Conservation (phyloP, 2,797 vertebrate species). For the Pseudomugil gertrudae region DNA sequence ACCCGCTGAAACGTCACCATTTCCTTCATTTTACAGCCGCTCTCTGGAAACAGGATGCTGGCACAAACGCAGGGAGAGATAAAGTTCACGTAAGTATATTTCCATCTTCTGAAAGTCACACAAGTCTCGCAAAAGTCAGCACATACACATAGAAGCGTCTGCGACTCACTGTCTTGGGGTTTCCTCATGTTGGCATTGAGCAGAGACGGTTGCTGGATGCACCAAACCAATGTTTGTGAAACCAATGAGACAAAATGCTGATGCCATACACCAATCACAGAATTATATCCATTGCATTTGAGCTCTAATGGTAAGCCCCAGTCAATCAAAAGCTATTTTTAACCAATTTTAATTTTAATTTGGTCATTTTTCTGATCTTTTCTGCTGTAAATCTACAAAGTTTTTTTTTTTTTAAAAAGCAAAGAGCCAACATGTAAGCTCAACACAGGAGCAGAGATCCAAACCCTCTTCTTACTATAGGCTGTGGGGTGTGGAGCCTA, state of each 20-base stretch:
- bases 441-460: not conserved
- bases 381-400: too few relatives aligned
- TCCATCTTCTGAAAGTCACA: constrained; percentile 13
- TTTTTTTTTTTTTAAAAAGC: not conserved
- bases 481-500: too few relatives aligned
- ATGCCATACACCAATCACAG: too few relatives aligned
- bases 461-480: not conserved
- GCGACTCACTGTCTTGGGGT: not conserved
- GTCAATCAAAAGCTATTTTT: too few relatives aligned
- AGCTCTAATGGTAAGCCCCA: too few relatives aligned
- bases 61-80: constrained; percentile 5
- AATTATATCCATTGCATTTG: too few relatives aligned
- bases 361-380: too few relatives aligned
- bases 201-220: not conserved
- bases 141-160: too few relatives aligned
- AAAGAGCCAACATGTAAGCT: not conserved
- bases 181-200: not conserved
- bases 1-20: constrained; percentile 8
- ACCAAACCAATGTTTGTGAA: not conserved
- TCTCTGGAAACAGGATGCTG: constrained; percentile 33
- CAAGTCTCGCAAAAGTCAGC: constrained; percentile 4
- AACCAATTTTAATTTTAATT: too few relatives aligned
- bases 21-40: constrained; percentile 34
- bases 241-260: too few relatives aligned
- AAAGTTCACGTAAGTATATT: constrained; percentile 10